phyloP scores from a whole-genome alignment of 2,888 invertebrate species.

The Nemapogon koenigi region DNA sequence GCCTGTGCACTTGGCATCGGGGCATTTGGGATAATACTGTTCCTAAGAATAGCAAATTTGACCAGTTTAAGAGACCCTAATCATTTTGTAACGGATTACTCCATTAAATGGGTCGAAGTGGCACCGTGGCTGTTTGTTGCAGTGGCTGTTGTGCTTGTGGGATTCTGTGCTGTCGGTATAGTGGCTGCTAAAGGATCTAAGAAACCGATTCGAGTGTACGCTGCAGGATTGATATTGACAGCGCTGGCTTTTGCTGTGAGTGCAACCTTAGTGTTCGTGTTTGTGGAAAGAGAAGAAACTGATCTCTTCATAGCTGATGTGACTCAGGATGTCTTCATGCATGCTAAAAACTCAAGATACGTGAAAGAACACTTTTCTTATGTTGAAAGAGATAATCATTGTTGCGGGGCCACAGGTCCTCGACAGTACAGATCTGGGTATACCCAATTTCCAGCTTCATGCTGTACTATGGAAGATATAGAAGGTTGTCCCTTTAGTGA shows the following conservation, averaged over 20 bases:
- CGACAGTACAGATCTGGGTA: constrained; percentile 49
- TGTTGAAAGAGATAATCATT: constrained; percentile 44
- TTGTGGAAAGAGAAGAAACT: constrained; percentile 37
- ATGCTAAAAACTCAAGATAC: constrained; percentile 31
- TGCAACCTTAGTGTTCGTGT: constrained; percentile 35
- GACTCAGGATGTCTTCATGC: constrained; percentile 45
- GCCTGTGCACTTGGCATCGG: too few relatives aligned
- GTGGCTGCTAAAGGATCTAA: constrained; percentile 35
- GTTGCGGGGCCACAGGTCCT: constrained; percentile 47
- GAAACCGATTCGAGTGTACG: constrained; percentile 30
- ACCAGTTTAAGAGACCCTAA: constrained; percentile 42
- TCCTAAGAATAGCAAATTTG: too few relatives aligned
- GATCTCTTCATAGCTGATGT: constrained; percentile 46
- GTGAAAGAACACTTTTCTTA: constrained; percentile 31
- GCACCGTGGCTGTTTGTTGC: constrained; percentile 51
- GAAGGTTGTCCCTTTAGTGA: constrained; percentile 18
- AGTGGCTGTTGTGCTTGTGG: constrained; percentile 33
- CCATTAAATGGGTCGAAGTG: constrained; percentile 51
- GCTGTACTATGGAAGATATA: constrained; percentile 30
- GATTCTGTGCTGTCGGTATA: constrained; percentile 35
- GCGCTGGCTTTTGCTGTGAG: constrained; percentile 29
- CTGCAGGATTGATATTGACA: constrained; percentile 28
- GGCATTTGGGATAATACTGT: too few relatives aligned
- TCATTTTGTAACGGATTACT: constrained; percentile 49
- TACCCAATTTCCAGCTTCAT: constrained; percentile 41